Conservation (phyloP, 2,888 invertebrate genomes). For the Allacma fusca region DNA sequence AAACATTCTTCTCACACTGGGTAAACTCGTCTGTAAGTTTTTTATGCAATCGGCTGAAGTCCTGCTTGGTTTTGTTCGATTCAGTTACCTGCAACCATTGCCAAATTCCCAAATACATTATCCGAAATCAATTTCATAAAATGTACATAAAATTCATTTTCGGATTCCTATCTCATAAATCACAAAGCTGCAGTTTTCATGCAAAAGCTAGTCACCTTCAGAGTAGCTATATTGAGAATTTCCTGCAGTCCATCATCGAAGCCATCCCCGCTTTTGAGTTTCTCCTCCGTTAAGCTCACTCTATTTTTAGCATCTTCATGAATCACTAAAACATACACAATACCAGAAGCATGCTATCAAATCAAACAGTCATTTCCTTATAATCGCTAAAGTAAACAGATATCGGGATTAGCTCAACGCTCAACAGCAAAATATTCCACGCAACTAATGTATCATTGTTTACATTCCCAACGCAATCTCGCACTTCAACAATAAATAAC, state of each 20-base stretch:
- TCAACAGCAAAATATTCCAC: not conserved
- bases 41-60: conserved; percentile 26
- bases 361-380: not conserved
- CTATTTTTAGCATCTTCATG: conserved; percentile 94
- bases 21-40: conserved; percentile 78
- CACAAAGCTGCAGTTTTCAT: no score
- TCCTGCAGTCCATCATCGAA: conserved; percentile 98
- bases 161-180: no score
- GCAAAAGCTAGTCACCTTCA: conserved; percentile 73
- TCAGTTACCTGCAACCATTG: conserved; percentile 24
- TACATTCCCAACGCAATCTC: not conserved
- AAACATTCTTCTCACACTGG: conserved; percentile 80
- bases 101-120: no score
- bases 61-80: conserved; percentile 34
- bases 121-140: no score
- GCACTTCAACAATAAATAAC: no score
- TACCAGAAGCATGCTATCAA: not conserved
- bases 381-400: not conserved
- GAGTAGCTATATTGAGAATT: conserved; percentile 93
- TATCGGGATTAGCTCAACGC: not conserved
- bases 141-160: no score
- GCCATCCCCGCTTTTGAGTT: conserved; percentile 69
- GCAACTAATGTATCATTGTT: conserved; percentile 1
- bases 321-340: conserved; percentile 63
- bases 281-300: conserved; percentile 86